phyloP scores from a whole-genome alignment of 2,797 vertebrate genomes.

The Enteromius trimaculatus region DNA sequence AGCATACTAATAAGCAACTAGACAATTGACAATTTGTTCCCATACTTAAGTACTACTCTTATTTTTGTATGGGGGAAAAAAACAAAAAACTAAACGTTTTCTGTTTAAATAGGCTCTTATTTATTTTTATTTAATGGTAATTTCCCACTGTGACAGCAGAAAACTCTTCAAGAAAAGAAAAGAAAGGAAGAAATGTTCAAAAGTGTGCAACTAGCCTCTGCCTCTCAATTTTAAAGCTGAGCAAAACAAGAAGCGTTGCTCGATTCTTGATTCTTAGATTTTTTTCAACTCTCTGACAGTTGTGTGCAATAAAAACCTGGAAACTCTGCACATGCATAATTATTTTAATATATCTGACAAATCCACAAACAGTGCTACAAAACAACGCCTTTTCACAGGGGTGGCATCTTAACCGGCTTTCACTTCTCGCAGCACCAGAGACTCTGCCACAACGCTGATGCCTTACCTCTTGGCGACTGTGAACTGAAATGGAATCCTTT shows the following conservation, averaged over 20 bases:
- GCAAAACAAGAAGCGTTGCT: neutral
- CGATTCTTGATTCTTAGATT: too few relatives aligned
- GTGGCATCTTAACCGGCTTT: conserved; percentile 48
- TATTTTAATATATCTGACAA: neutral
- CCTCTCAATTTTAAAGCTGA: neutral
- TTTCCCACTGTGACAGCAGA: neutral
- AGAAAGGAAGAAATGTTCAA: neutral
- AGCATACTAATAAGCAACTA: too few relatives aligned
- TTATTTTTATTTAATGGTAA: neutral
- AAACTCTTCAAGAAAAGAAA: neutral
- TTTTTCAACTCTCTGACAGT: neutral
- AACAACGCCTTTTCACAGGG: conserved; percentile 45
- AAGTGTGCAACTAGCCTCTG: neutral
- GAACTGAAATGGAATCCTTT: conserved; percentile 58
- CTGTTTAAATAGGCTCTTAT: neutral
- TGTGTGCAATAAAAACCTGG: neutral
- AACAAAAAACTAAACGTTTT: too few relatives aligned
- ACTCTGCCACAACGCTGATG: conserved; percentile 37
- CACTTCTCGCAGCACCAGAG: conserved; percentile 52
- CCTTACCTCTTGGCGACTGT: conserved; percentile 67
- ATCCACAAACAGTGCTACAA: neutral
- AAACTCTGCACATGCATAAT: neutral
- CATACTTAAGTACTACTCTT: too few relatives aligned
- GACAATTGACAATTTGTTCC: too few relatives aligned
- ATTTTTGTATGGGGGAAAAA: too few relatives aligned